A percentile compares a stretch with the other conserved stretches of the same genome.
phyloP scores from a whole-genome alignment of 2,113 vertebrate species.

The Sminthopsis crassicaudata region DNA sequence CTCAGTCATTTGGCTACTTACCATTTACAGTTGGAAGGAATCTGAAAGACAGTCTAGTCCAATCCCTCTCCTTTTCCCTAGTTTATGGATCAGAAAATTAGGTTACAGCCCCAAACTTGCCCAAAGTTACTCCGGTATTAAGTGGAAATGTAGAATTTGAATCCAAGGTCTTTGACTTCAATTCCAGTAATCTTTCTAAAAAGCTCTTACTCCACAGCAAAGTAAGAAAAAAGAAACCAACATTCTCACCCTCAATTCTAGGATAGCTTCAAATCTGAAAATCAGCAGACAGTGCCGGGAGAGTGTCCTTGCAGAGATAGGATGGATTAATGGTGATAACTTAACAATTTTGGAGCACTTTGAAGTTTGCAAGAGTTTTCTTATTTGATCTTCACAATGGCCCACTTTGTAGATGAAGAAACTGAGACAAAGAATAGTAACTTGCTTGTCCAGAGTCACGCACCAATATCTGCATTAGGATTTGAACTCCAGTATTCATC shows the following conservation, averaged over 20 bases:
- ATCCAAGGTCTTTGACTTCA: not conserved
- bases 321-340: not conserved
- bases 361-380: not conserved
- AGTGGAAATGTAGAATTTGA: not conserved
- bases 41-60: not conserved
- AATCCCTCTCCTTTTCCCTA: not conserved
- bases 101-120: not conserved
- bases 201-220: not conserved
- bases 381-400: not conserved
- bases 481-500: not conserved
- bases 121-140: not conserved
- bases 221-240: not conserved
- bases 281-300: not conserved
- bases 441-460: not conserved
- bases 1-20: not conserved
- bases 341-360: not conserved
- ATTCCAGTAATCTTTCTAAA: not conserved
- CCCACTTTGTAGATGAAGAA: not conserved
- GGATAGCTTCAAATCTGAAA: not conserved
- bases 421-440: not conserved
- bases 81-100: not conserved
- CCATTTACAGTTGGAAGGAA: not conserved
- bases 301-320: not conserved
- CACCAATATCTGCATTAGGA: not conserved
- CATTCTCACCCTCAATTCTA: not conserved